Base-by-base conservation (phyloP, 2,888 invertebrate genomes). In the Drosophila suboccidentalis region DNA sequence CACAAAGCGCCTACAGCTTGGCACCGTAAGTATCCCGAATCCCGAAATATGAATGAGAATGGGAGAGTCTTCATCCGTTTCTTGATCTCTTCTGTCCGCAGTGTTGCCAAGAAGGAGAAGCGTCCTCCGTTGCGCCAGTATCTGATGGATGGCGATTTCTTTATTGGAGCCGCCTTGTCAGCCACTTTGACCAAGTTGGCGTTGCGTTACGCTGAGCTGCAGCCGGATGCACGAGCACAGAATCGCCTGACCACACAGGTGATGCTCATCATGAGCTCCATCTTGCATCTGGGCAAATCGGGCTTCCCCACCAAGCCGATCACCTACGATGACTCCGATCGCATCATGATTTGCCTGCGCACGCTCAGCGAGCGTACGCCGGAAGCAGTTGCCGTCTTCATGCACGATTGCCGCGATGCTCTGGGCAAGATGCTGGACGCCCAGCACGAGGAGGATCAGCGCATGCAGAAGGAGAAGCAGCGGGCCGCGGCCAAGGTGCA, bases 241-340 rank as follows among this genome's bases (percentile, higher is more conserved):
- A 96, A 96, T 90, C 94, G 94, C 50, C 94, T 96, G 78, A 94
- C 94, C 85, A 96, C 97, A 1, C 96, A 97, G 90, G 95, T 97
- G 9, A 96, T 99, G 97, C 95, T 97, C 22, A 95, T 98, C 8
- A 96, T 97, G 94, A 95, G 98, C 4, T 95, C 96, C 11, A 95
- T 99, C 77, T 94, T 99, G 59, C 96, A 97, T 91, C 93, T 97
- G 69, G 98, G 98, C 72, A 96, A 96, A 92, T 97, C 97, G 19
- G 95, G 95, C 50, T 93, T 95, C 53, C 95, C 95, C 5, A 91
- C 93, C 0, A 96, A 96, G 92, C 95, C 96, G 0, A 97, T 99
- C 82, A 99, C 98, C n/a, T 97, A 98, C 83, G 99, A 99, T 92
- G 98, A 99, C 93, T 94, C 95, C 38, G 98, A 99, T 92, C 96